phyloP scores from a whole-genome alignment of 2,888 invertebrate genomes.

The Mesoligia furuncula region DNA sequence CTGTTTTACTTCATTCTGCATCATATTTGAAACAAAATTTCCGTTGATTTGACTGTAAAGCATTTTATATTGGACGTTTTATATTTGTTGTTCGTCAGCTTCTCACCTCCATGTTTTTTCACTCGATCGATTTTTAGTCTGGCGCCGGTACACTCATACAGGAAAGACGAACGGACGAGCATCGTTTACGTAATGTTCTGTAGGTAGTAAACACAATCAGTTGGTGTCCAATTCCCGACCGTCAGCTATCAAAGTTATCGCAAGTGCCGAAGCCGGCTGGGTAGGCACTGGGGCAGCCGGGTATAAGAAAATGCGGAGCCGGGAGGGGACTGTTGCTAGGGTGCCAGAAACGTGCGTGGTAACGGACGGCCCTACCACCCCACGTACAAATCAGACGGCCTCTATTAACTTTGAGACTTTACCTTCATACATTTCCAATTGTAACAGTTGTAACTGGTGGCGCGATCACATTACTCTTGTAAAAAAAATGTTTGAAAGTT shows the following conservation, averaged over 20 bases:
- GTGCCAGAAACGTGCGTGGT: conserved; percentile 64
- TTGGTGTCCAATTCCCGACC: conserved; percentile 63
- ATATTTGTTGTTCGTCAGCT: conserved; percentile 3
- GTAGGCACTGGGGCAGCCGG: conserved; percentile 21
- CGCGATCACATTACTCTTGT: conserved; percentile 45
- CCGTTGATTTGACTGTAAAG: background rate
- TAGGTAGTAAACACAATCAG: conserved; percentile 65
- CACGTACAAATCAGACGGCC: conserved; percentile 66
- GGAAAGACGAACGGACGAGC: conserved; percentile 43
- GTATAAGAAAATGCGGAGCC: conserved; percentile 53
- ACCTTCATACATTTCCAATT: conserved; percentile 60
- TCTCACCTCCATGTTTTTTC: conserved; percentile 36
- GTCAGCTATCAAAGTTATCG: conserved; percentile 66
- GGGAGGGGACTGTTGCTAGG: conserved; percentile 59
- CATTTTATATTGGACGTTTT: background rate
- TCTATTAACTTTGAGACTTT: conserved; percentile 67
- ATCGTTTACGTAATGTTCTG: conserved; percentile 57
- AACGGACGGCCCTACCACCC: conserved; percentile 51
- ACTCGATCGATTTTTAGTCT: conserved; percentile 48
- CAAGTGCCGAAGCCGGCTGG: conserved; percentile 40
- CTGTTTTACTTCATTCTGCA: conserved; percentile 18
- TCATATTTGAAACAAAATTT: background rate
- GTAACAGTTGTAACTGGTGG: conserved; percentile 50
- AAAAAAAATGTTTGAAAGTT: conserved; percentile 34
- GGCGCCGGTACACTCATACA: conserved; percentile 31